Evolutionary conservation across 1,140 invertebrate genomes (phyloP).

Genomic region (Drosophila baimaii): DNA sequence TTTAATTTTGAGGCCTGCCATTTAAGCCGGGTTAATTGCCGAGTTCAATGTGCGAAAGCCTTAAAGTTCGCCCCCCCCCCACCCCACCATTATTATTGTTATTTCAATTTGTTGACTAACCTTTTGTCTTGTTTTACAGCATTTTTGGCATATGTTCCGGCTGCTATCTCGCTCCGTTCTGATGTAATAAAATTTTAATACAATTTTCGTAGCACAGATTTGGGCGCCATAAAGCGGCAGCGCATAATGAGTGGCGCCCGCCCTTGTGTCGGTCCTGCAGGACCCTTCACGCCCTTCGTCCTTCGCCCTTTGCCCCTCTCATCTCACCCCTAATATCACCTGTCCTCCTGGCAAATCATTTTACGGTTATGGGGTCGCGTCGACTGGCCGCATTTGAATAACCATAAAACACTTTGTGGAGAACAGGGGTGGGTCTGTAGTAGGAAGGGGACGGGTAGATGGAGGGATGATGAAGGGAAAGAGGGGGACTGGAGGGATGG

Average conservation of each 20-base stretch:
- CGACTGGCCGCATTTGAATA: constrained; percentile 70
- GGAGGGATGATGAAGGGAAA: too few species aligned
- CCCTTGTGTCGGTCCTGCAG: neutral
- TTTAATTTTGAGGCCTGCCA: constrained; percentile 1
- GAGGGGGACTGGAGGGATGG: neutral
- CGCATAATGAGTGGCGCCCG: constrained; percentile 46
- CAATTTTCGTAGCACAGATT: constrained; percentile 48
- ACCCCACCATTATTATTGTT: neutral
- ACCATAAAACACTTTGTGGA: constrained; percentile 63
- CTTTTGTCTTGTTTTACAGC: neutral
- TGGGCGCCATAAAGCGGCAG: constrained; percentile 43
- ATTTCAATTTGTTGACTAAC: constrained; percentile 23
- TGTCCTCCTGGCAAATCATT: constrained; percentile 61
- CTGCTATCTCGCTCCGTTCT: constrained; percentile 3
- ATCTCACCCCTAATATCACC: neutral
- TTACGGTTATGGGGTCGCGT: constrained; percentile 61
- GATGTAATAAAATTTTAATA: constrained; percentile 54
- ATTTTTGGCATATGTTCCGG: constrained; percentile 17
- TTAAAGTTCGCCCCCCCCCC: neutral
- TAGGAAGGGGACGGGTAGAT: too few species aligned
- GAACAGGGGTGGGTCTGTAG: neutral
- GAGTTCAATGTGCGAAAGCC: too few species aligned
- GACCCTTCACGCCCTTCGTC: neutral
- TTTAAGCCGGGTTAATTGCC: constrained; percentile 1
- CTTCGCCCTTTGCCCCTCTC: too few species aligned